Evolutionary conservation across 2,888 invertebrate genomes (phyloP), one percentile per base, ranked within the genome.

Genomic region (Amiota minor): DNA sequence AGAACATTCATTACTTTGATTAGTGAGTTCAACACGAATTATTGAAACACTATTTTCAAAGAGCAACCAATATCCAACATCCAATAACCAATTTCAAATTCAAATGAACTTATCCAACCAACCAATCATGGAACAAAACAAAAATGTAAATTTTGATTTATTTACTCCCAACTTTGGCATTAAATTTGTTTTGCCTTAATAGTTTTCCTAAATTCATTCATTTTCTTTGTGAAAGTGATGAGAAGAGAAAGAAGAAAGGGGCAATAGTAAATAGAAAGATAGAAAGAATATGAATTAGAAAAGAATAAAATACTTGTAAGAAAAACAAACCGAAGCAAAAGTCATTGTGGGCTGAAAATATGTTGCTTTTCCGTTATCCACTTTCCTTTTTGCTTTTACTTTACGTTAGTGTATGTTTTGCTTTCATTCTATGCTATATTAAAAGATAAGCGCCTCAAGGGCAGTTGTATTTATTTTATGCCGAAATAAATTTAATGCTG

Each of bases 401-500:
- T 65, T 47, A 47, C 2, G 10, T 65, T 65, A 35, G 47, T 47
- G n/a, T 18, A 35, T 47, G 11, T 68, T 68, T n/a, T 50, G 23
- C 53, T 68, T n/a, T 68, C 23, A 9, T 59, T 20, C 20, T 18
- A 50, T 67, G 9, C 14, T 23, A 23, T 68, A 68, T 68, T 68
- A 20, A 20, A 53, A 50, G 23, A 68, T 68, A 68, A 68, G 23
- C 67, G 67, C 67, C 67, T 35, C 53, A 68, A 65, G 67, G 67
- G 50, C 23, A 68, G 67, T 11, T 16, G 67, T 68, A 68, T 68
- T 68, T 68, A 68, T 68, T 68, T 68, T 68, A 68, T 68, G 67
- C 67, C 53, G 50, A 68, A 68, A 68, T 68, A 68, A 68, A 68
- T 68, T 50, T 68, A 50, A 68, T 68, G 67, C 53, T 68, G 50